phyloP scores from a whole-genome alignment of 2,797 vertebrate species.

The Fistularia commersonii region DNA sequence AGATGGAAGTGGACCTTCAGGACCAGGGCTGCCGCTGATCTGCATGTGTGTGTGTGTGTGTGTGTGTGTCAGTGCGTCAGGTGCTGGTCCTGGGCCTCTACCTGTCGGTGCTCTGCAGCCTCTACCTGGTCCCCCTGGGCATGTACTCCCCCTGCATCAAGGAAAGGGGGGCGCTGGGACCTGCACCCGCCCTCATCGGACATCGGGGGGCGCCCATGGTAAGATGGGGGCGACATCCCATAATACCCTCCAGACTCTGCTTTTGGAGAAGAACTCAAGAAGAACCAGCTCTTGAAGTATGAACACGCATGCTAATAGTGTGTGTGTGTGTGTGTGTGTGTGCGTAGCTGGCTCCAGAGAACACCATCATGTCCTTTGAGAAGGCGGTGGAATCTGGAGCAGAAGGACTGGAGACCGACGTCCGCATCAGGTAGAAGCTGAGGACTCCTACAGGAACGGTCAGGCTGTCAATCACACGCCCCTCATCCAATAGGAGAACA shows the following conservation, averaged over 20 bases:
- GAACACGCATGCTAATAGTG: too few species aligned
- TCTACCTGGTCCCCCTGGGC: slow-evolving; percentile 86
- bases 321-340: background rate
- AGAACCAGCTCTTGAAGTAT: too few species aligned
- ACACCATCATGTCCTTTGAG: slow-evolving; percentile 89
- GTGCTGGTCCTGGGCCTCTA: slow-evolving; percentile 74
- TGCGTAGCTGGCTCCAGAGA: slow-evolving; percentile 85
- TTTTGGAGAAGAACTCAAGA: too few species aligned
- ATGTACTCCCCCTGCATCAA: slow-evolving; percentile 89
- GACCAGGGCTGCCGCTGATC: too few species aligned
- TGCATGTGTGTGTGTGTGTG: background rate
- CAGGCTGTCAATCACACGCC: too few species aligned
- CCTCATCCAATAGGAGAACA: too few species aligned
- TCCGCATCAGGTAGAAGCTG: slow-evolving; percentile 90
- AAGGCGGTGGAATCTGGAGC: slow-evolving; percentile 81
- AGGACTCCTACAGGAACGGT: too few species aligned
- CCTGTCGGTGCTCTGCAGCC: slow-evolving; percentile 73
- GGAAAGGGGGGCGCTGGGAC: slow-evolving; percentile 76
- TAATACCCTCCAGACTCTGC: too few species aligned
- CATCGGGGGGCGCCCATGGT: slow-evolving; percentile 94
- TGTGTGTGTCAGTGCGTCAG: slow-evolving; percentile 71
- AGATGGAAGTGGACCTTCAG: too few species aligned
- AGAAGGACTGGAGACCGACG: slow-evolving; percentile 84
- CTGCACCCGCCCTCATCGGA: slow-evolving; percentile 81
- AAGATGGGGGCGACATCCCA: too few species aligned